Conservation (phyloP, 1,140 invertebrate species). For the Helicoverpa armigera region DNA sequence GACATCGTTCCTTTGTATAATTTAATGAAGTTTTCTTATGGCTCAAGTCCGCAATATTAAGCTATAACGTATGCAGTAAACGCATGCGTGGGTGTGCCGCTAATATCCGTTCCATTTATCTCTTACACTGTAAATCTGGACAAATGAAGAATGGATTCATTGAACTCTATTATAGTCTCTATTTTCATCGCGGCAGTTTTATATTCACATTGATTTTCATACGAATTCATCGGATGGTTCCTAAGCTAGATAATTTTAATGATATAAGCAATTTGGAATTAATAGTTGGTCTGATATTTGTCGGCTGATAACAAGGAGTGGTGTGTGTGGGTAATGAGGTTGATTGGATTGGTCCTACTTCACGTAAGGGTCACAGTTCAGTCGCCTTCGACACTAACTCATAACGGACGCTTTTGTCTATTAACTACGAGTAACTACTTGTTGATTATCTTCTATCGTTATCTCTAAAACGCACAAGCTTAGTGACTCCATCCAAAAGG, state of each 20-base stretch:
- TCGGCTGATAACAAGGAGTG: slow-evolving; percentile 40
- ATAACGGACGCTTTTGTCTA: slow-evolving; percentile 43
- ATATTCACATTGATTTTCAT: background rate
- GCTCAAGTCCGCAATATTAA: slow-evolving; percentile 55
- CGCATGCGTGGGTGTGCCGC: slow-evolving; percentile 60
- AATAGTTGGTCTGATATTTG: slow-evolving; percentile 21
- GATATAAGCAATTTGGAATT: background rate
- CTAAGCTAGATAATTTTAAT: slow-evolving; percentile 2
- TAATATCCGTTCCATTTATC: slow-evolving; percentile 72
- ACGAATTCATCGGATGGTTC: background rate
- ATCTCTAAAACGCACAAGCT: slow-evolving; percentile 13
- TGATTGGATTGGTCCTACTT: slow-evolving; percentile 55
- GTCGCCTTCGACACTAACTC: slow-evolving; percentile 39
- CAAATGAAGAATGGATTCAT: slow-evolving; percentile 58
- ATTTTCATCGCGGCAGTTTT: slow-evolving; percentile 43
- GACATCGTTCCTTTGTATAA: slow-evolving; percentile 54
- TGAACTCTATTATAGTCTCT: slow-evolving; percentile 56
- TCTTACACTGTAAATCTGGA: slow-evolving; percentile 59
- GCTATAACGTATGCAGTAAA: slow-evolving; percentile 66
- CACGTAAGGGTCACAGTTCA: slow-evolving; percentile 50
- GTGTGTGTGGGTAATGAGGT: slow-evolving; percentile 50
- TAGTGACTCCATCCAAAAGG: slow-evolving; percentile 43
- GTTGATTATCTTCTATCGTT: slow-evolving; percentile 33
- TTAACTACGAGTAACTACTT: slow-evolving; percentile 9
- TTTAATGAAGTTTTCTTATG: slow-evolving; percentile 61